Base-by-base conservation (phyloP, 2,888 invertebrate genomes). In the Andrena praecox region DNA sequence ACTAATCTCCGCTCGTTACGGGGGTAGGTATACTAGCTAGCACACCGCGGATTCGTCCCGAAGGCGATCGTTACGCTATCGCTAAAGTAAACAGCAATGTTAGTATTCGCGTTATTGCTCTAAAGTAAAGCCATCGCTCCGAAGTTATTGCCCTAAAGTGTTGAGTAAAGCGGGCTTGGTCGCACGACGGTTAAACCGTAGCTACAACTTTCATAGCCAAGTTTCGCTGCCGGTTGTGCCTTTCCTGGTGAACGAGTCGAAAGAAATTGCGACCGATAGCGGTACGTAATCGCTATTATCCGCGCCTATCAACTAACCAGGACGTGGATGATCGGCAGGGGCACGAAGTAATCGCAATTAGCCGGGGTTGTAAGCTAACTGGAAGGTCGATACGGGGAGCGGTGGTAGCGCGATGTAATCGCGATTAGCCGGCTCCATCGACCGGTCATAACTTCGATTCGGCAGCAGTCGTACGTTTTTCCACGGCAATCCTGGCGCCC, bases 271-370 rank as follows among this genome's bases (percentile, higher is more conserved):
- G 79, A 77, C 77, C 77, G 78, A 77, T 77, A 52, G n/a, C 4
- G 31, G 52, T 12, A 64, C 27, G 78, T 79, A 79, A 80, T 80
- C 72, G 72, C 67, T 71, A 71, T 78, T 78, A 78, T 72, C 79
- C 12, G 62, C 29, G 79, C 62, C 72, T 72, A 78, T 72, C 67
- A 20, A 68, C 62, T 63, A 48, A 70, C 72, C 67, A 48, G 31
- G 79, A 63, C 54, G 67, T 27, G 62, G 78, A 72, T 78, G 72
- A 78, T 80, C 79, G 60, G 80, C 63, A 77, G 60, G 78, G 27
- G 56, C 7, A 68, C 56, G 73, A 73, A 78, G 63, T 80, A 79
- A 79, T 80, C 79, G 73, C 68, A 72, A 80, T 80, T 80, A 79
- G 35, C 73, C 63, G 50, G 6, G 10, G 48, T 56, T 56, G 62